phyloP scores from a whole-genome alignment of 1,140 invertebrate species.

The Bradysia coprophila region DNA sequence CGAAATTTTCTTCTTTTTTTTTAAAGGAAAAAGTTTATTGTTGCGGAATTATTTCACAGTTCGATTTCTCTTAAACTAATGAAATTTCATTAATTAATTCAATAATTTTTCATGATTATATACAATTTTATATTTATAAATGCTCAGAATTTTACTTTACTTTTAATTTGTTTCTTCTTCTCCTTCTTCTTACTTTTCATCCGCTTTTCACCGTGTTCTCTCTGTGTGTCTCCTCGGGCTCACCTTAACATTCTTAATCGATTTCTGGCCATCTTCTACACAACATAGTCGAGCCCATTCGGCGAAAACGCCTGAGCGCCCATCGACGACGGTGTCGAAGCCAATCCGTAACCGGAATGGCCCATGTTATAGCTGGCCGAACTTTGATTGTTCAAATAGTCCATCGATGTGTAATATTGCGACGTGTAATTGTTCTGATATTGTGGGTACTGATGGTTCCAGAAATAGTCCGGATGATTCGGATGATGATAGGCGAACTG shows the following conservation, averaged over 20 bases:
- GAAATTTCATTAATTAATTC: too few species aligned
- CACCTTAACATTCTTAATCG: background rate
- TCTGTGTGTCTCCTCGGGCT: too few species aligned
- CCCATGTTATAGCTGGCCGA: slow-evolving; percentile 25
- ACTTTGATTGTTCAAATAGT: slow-evolving; percentile 36
- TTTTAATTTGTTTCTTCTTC: too few species aligned
- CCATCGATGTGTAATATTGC: slow-evolving; percentile 33
- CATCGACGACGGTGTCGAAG: slow-evolving; percentile 19
- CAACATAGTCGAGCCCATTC: slow-evolving; percentile 24
- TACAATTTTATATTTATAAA: too few species aligned
- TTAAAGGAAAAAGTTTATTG: too few species aligned
- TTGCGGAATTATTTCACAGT: too few species aligned
- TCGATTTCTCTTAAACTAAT: too few species aligned
- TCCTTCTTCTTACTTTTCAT: too few species aligned
- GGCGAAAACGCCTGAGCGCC: slow-evolving; percentile 22
- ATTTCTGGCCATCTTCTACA: slow-evolving; percentile 15
- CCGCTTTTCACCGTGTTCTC: too few species aligned
- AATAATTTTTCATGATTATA: too few species aligned
- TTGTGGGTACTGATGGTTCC: slow-evolving; percentile 26
- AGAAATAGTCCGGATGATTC: slow-evolving; percentile 23
- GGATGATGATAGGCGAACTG: slow-evolving; percentile 22
- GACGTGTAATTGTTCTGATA: slow-evolving; percentile 38
- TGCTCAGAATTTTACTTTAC: too few species aligned
- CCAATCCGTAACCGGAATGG: slow-evolving; percentile 18
- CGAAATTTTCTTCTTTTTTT: too few species aligned